Conservation (phyloP, 2,113 vertebrate genomes). For the Phodopus roborovskii region DNA sequence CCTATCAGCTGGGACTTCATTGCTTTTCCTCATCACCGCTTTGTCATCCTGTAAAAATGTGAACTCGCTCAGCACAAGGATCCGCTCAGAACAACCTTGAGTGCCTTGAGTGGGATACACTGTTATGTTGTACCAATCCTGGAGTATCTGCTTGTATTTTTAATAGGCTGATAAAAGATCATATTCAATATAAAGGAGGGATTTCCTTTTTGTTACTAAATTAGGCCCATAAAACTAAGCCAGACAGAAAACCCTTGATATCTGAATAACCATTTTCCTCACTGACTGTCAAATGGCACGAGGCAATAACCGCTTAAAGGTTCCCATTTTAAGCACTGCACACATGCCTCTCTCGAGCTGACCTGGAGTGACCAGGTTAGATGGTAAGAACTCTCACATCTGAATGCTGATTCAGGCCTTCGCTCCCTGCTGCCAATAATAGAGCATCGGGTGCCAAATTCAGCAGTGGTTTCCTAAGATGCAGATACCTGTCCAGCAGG, state of each 20-base stretch:
- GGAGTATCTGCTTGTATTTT: neutral
- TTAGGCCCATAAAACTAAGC: slow-evolving; percentile 25
- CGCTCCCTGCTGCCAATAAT: neutral
- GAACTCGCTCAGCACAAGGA: neutral
- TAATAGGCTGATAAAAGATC: slow-evolving; percentile 5
- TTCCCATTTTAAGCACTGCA: neutral
- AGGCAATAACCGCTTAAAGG: neutral
- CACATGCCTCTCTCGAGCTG: neutral
- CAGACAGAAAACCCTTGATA: neutral
- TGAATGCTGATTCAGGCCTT: slow-evolving; percentile 61
- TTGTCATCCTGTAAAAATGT: slow-evolving; percentile 39
- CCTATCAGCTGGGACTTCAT: neutral
- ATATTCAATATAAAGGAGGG: neutral
- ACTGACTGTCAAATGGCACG: neutral
- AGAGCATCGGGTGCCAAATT: slow-evolving; percentile 60
- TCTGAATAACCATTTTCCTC: neutral
- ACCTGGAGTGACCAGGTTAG: slow-evolving; percentile 13
- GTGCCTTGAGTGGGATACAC: neutral
- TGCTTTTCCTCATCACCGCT: slow-evolving; percentile 42
- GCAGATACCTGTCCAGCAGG: slow-evolving; percentile 73
- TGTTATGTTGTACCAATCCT: neutral
- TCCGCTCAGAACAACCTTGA: neutral
- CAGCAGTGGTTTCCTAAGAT: slow-evolving; percentile 75
- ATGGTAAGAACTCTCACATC: neutral
- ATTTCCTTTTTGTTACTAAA: slow-evolving; percentile 54